phyloP scores from a whole-genome alignment of 2,113 vertebrate genomes.

The Formicarius rufipectus region DNA sequence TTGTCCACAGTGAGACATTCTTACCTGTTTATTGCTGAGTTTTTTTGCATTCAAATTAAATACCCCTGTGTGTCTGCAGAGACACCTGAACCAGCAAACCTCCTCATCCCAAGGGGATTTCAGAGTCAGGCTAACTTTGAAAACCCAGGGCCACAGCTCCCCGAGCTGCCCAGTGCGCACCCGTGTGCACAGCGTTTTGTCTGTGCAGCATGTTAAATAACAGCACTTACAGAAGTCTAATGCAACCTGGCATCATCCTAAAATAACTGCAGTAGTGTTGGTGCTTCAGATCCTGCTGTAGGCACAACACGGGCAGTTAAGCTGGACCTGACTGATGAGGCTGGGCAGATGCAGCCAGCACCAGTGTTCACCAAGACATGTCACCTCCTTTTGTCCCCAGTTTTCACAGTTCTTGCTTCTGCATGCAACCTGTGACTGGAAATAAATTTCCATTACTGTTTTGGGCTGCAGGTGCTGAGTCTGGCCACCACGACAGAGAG shows the following conservation, averaged over 20 bases:
- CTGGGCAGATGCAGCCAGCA: background rate
- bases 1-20: background rate
- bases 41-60: background rate
- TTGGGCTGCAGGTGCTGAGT: background rate
- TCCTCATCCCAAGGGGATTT: background rate
- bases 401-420: background rate
- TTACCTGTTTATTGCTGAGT: background rate
- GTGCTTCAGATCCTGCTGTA: background rate
- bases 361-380: rapidly evolving
- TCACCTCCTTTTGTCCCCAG: background rate
- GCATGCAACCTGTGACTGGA: background rate
- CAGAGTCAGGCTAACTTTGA: background rate
- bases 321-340: background rate
- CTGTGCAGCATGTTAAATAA: background rate
- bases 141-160: rapidly evolving
- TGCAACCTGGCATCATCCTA: slow-evolving; percentile 2
- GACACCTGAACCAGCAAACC: background rate
- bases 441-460: background rate
- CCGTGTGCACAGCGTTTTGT: background rate
- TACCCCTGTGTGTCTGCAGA: background rate
- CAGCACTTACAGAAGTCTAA: background rate
- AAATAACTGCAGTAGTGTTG: background rate
- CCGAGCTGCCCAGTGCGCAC: rapidly evolving
- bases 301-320: rapidly evolving
- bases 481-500: rapidly evolving